Conservation (phyloP, 2,888 invertebrate genomes). For the Mamestra brassicae region DNA sequence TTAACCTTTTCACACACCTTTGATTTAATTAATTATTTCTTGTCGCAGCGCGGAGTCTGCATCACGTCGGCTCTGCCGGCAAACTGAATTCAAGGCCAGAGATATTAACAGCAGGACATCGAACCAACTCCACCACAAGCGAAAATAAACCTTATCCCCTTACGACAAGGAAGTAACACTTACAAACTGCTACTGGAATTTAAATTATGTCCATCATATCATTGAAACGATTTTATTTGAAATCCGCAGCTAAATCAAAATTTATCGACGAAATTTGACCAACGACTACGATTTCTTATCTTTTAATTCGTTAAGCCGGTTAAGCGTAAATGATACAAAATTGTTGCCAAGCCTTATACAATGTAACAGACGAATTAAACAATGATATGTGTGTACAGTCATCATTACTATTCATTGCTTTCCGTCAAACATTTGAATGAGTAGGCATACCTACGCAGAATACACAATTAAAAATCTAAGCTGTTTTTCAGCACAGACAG, state of each 20-base stretch:
- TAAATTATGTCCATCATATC: conserved; percentile 28
- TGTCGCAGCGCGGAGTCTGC: conserved; percentile 60
- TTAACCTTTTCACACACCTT: conserved; percentile 42
- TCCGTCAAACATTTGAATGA: background rate
- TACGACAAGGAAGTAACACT: background rate
- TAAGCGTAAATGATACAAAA: conserved; percentile 1
- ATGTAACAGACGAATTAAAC: conserved; percentile 7
- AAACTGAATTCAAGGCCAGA: conserved; percentile 70
- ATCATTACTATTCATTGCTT: conserved; percentile 10
- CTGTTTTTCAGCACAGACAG: background rate
- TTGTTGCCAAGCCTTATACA: conserved; percentile 37
- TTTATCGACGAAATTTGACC: conserved; percentile 31
- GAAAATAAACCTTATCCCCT: conserved; percentile 50
- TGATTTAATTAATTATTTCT: conserved; percentile 17
- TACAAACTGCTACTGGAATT: conserved; percentile 22
- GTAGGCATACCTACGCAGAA: background rate
- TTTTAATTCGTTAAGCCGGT: conserved; percentile 26
- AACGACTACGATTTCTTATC: conserved; percentile 26
- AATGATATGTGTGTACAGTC: background rate
- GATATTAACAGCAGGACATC: conserved; percentile 39
- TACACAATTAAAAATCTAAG: background rate
- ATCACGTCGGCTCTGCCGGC: conserved; percentile 67
- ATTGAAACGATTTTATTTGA: conserved; percentile 1
- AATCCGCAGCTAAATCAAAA: background rate
- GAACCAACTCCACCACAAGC: conserved; percentile 21